Conservation (phyloP, 2,888 invertebrate genomes). For the Zelleria hepariella region DNA sequence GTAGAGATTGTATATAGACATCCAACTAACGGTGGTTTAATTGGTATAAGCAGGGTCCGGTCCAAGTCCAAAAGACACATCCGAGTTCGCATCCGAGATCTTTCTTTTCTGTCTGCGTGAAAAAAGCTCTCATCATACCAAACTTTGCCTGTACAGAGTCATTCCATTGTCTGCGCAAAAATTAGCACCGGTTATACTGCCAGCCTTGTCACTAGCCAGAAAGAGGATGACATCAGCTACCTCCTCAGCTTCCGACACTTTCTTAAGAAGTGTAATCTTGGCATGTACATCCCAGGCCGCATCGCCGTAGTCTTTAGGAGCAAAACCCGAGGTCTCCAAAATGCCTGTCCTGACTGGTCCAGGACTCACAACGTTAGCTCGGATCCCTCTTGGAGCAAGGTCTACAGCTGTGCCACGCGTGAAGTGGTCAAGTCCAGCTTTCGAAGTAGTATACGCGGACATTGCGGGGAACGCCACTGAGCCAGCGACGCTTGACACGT, state of each 20-base stretch:
- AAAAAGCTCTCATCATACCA: too few relatives aligned
- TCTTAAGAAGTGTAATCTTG: slow-evolving; percentile 16
- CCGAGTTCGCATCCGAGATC: too few relatives aligned
- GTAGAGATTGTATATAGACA: too few relatives aligned
- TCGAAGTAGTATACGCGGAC: slow-evolving; percentile 86
- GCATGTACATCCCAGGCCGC: slow-evolving; percentile 13
- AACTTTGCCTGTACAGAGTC: too few relatives aligned
- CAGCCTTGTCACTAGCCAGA: slow-evolving; percentile 83
- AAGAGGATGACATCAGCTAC: slow-evolving; percentile 86
- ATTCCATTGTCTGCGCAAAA: too few relatives aligned
- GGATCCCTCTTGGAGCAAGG: slow-evolving; percentile 77
- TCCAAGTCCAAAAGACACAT: too few relatives aligned
- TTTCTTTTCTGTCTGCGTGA: too few relatives aligned
- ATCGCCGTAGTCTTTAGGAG: slow-evolving; percentile 10
- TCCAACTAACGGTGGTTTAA: too few relatives aligned
- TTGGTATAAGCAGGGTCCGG: too few relatives aligned
- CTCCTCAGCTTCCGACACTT: slow-evolving; percentile 61
- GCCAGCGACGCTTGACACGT: slow-evolving; percentile 89
- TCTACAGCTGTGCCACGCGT: slow-evolving; percentile 87
- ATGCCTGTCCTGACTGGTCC: slow-evolving; percentile 25
- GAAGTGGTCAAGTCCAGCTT: slow-evolving; percentile 89
- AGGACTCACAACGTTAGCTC: slow-evolving; percentile 89
- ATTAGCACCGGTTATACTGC: slow-evolving; percentile 91
- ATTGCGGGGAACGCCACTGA: slow-evolving; percentile 83
- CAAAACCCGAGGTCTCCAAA: slow-evolving; percentile 16